phyloP scores from a whole-genome alignment of 2,888 invertebrate genomes.

The Philhelius pedissequus region DNA sequence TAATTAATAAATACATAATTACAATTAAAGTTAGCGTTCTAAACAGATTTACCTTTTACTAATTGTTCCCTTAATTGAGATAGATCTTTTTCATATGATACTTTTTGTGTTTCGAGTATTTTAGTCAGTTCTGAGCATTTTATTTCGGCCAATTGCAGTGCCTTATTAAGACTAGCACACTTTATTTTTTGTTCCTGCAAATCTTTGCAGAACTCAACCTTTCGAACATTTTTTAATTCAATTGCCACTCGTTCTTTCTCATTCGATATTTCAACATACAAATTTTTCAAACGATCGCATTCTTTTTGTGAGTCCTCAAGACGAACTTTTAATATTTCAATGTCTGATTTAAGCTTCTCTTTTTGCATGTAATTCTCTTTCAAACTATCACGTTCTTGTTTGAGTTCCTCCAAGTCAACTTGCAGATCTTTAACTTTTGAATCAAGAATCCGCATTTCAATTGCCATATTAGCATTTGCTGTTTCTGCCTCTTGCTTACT shows the following conservation, averaged over 20 bases:
- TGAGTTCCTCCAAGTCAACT: slow-evolving; percentile 79
- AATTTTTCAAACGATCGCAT: slow-evolving; percentile 81
- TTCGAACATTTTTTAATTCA: slow-evolving; percentile 81
- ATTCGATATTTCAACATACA: slow-evolving; percentile 82
- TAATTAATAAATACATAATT: background rate
- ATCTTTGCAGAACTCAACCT: slow-evolving; percentile 79
- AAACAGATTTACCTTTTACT: slow-evolving; percentile 70
- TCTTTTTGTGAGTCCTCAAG: slow-evolving; percentile 81
- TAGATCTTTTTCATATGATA: slow-evolving; percentile 74
- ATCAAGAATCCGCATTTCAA: slow-evolving; percentile 79
- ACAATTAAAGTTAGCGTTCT: background rate
- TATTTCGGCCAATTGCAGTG: slow-evolving; percentile 74
- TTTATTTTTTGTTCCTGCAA: slow-evolving; percentile 81
- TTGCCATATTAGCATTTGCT: slow-evolving; percentile 73
- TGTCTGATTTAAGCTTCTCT: slow-evolving; percentile 75
- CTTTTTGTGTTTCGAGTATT: slow-evolving; percentile 81
- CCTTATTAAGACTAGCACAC: slow-evolving; percentile 80
- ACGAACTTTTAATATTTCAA: slow-evolving; percentile 80
- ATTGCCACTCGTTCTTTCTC: slow-evolving; percentile 82
- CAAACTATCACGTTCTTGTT: slow-evolving; percentile 74
- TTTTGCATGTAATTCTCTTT: slow-evolving; percentile 73
- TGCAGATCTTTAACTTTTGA: slow-evolving; percentile 80
- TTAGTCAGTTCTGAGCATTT: slow-evolving; percentile 77
- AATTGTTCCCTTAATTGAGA: slow-evolving; percentile 72
- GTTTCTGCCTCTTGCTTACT: slow-evolving; percentile 61